These are phyloP conservation scores for Meles meles DNA, from an alignment of 2,113 vertebrate species.

Conservation along the genomic window DNA sequence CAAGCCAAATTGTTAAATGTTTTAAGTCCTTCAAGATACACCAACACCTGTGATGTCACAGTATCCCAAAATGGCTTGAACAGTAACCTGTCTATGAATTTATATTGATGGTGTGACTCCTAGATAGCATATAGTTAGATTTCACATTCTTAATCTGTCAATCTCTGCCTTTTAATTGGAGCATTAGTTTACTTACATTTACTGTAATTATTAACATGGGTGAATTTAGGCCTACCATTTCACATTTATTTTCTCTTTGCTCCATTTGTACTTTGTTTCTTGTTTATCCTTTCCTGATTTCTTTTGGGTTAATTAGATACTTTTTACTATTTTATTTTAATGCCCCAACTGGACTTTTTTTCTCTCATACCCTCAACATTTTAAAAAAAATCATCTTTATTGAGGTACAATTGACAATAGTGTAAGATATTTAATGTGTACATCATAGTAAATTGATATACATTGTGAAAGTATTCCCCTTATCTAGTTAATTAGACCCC, in stretches of 20 bases:
- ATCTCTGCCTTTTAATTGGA: not conserved
- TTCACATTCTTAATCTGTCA: not conserved
- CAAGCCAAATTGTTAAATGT: not conserved
- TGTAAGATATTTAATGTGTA: not conserved
- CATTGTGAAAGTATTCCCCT: not conserved
- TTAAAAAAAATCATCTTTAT: not conserved
- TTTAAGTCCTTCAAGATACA: not conserved
- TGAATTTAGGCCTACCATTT: not conserved
- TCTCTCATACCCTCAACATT: not conserved
- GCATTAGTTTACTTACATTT: not conserved
- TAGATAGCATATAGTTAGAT: not conserved
- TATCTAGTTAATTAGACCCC: not conserved
- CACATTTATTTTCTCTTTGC: not conserved
- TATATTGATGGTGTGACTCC: not conserved
- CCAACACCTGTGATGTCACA: not conserved
- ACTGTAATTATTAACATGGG: not conserved
- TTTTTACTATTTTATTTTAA: conserved; percentile 11
- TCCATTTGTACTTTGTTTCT: not conserved
- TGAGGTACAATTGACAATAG: not conserved
- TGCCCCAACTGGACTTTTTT: not conserved
- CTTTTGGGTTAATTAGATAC: not conserved
- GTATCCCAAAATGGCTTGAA: not conserved
- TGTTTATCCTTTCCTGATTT: not conserved
- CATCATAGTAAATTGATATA: not conserved
- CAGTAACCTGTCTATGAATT: not conserved